Evolutionary conservation across 2,113 vertebrate species (phyloP), one percentile per base, ranked within the genome.

Genomic region (Oncorhynchus tshawytscha): DNA sequence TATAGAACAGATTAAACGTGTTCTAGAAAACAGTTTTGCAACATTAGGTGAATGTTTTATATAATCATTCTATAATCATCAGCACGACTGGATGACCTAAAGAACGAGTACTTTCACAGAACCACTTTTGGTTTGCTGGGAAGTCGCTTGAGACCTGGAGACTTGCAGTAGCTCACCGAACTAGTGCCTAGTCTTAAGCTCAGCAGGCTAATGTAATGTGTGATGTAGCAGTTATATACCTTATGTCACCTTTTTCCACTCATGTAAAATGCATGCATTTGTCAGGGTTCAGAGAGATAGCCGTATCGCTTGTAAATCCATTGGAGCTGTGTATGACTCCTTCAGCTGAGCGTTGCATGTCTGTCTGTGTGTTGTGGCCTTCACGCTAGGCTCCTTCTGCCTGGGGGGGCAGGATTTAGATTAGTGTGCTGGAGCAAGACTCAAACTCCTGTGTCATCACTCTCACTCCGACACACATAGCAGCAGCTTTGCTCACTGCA

Each of bases 341-440:
- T 45, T 45, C 39, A 45, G 39, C 9, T 39, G 24, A 39, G 39
- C 39, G 39, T 9, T 8, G 39, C 39, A 39, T 45, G 67, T n/a
- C 67, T 68, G 20, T 68, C 67, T 45, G 31, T 39, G n/a, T 64
- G 16, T 39, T 34, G 5, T 45, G 67, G 67, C 67, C 67, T 68
- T 68, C 67, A 68, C 31, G 34, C 31, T 45, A 45, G 31, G 67
- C 67, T 8, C 18, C n/a, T 29, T 16, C 66, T 16, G 66, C 66
- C 8, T 39, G 31, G 31, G 67, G 67, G 67, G 67, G 25, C 29
- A 20, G 29, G 67, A 68, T 45, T 68, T 68, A 68, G 67, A 68
- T 68, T 68, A 68, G 67, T 22, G 11, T 45, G 67, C 67, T 45
- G 67, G 67, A 69, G 67, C 67, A 69, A 69, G 67, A 69, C 67